Conservation (phyloP, 2,113 vertebrate species). For the Ceyx cyanopectus region DNA sequence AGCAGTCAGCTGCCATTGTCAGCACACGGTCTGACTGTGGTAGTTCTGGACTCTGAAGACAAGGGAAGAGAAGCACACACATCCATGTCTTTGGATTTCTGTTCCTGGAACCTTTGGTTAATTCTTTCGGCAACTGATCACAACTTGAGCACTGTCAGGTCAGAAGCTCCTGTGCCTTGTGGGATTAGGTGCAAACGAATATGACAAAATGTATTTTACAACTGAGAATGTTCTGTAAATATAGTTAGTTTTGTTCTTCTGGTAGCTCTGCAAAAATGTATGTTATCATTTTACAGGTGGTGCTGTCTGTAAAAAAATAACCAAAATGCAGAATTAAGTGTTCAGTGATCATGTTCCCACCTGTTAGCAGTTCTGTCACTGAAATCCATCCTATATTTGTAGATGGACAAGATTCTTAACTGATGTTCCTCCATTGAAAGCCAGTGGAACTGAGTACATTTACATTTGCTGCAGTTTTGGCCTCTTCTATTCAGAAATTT, state of each 20-base stretch:
- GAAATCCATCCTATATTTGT: background rate
- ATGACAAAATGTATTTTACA: background rate
- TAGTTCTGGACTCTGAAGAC: background rate
- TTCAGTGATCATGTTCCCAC: background rate
- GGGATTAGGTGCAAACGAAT: background rate
- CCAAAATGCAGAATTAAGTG: background rate
- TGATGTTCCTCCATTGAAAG: background rate
- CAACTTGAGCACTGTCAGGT: background rate
- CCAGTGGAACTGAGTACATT: background rate
- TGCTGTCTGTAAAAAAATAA: background rate
- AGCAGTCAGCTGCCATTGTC: background rate
- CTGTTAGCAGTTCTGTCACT: background rate
- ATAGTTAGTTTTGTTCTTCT: background rate
- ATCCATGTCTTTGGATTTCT: background rate
- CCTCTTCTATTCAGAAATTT: background rate
- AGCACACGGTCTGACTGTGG: background rate
- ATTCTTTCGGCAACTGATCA: background rate
- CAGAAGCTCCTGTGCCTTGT: background rate
- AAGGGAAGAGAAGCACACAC: background rate
- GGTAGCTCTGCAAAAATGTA: background rate
- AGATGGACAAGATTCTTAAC: background rate
- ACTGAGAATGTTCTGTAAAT: background rate
- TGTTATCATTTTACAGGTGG: background rate
- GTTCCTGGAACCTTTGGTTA: background rate
- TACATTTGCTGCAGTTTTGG: background rate